A percentile compares a stretch with the other conserved stretches of the same genome.
Evolutionary conservation across 1,140 invertebrate genomes (phyloP).

Genomic region (Pemphigus obesinymphae): DNA sequence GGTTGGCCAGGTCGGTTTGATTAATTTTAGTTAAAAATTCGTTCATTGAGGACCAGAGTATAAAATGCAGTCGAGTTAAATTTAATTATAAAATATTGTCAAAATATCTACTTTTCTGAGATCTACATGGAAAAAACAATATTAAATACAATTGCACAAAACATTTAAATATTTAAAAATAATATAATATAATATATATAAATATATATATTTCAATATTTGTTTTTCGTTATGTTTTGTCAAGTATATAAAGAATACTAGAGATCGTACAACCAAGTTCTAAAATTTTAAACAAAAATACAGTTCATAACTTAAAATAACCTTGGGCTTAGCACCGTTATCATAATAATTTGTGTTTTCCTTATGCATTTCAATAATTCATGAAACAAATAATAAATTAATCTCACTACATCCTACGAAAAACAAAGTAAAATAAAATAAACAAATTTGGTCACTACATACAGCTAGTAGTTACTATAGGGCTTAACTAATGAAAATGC

Average conservation of each 20-base stretch:
- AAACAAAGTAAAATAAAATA: slow-evolving; percentile 1
- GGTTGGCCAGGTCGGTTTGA: not conserved
- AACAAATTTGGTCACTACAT: slow-evolving; percentile 11
- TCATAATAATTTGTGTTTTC: not conserved
- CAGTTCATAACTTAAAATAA: not conserved
- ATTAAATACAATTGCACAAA: slow-evolving; percentile 33
- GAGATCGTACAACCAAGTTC: slow-evolving; percentile 20
- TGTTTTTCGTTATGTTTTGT: slow-evolving; percentile 22
- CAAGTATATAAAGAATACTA: slow-evolving; percentile 7
- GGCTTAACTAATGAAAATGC: not conserved
- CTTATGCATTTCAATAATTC: not conserved
- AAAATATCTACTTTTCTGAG: slow-evolving; percentile 32
- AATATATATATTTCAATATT: not conserved
- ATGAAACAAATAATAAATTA: slow-evolving; percentile 19
- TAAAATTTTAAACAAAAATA: slow-evolving; percentile 24
- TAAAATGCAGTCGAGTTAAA: not conserved
- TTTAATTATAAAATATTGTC: slow-evolving; percentile 13
- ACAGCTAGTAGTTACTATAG: too few relatives aligned
- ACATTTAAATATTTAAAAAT: not conserved
- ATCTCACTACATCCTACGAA: slow-evolving; percentile 15
- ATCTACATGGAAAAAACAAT: slow-evolving; percentile 31
- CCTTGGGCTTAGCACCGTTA: not conserved
- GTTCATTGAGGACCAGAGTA: not conserved
- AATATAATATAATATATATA: not conserved
- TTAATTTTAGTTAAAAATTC: not conserved